Evolutionary conservation across 2,888 invertebrate species (phyloP).

Genomic region (Gari tellinella): DNA sequence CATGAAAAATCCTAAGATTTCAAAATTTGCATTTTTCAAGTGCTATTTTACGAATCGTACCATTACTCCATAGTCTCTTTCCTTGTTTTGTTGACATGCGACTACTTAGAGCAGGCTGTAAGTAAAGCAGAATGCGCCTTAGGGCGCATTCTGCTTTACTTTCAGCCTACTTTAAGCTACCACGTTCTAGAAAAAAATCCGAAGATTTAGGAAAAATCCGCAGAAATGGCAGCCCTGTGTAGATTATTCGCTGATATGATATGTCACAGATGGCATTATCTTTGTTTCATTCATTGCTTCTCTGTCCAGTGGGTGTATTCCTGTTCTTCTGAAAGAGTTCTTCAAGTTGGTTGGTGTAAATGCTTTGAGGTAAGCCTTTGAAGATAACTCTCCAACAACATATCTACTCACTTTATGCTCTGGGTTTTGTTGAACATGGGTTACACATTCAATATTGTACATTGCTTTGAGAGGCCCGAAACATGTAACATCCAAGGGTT

Average conservation of each 20-base stretch:
- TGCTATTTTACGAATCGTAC: too few relatives aligned
- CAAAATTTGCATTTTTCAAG: too few relatives aligned
- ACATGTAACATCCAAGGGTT: slow-evolving; percentile 42
- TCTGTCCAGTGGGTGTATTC: slow-evolving; percentile 9
- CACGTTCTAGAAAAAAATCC: too few relatives aligned
- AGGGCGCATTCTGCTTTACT: too few relatives aligned
- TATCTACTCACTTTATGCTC: slow-evolving; percentile 23
- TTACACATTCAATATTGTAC: slow-evolving; percentile 24
- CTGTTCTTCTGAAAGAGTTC: slow-evolving; percentile 6
- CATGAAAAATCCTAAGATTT: too few relatives aligned
- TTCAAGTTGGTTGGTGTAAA: slow-evolving; percentile 16
- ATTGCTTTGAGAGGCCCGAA: slow-evolving; percentile 35
- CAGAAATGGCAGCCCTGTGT: not conserved
- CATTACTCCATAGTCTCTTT: too few relatives aligned
- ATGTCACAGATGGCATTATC: slow-evolving; percentile 1
- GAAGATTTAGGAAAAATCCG: too few relatives aligned
- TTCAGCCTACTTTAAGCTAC: too few relatives aligned
- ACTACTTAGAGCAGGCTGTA: too few relatives aligned
- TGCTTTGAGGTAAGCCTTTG: slow-evolving; percentile 20
- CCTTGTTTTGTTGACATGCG: too few relatives aligned
- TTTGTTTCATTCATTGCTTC: slow-evolving; percentile 7
- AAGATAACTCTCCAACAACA: slow-evolving; percentile 18
- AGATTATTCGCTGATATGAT: not conserved
- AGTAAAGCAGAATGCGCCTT: too few relatives aligned
- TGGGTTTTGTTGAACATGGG: slow-evolving; percentile 17